Percentiles rank a stretch among this genome's conserved stretches.
phyloP scores from a whole-genome alignment of 2,113 vertebrate genomes.

The Oreochromis tanganicae region DNA sequence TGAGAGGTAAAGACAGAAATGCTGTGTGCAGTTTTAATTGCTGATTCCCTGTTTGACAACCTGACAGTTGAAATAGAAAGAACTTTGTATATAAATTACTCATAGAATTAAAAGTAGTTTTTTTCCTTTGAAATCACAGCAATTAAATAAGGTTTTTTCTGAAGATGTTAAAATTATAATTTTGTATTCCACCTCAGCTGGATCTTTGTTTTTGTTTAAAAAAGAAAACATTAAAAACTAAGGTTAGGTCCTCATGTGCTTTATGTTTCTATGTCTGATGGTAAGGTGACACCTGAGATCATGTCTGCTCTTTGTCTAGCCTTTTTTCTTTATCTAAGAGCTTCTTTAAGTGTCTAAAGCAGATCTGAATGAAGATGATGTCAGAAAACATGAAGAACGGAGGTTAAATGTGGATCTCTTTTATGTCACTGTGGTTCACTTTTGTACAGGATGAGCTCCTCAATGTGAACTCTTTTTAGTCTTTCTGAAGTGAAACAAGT shows the following conservation, averaged over 20 bases:
- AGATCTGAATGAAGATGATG: background rate
- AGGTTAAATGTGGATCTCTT: background rate
- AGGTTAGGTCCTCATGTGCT: background rate
- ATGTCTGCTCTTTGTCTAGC: background rate
- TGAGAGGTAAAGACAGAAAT: background rate
- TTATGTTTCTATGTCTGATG: background rate
- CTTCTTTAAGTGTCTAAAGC: background rate
- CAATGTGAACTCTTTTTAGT: background rate
- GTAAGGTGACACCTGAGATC: rapidly evolving
- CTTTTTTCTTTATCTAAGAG: background rate
- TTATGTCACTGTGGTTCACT: background rate
- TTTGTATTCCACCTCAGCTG: background rate
- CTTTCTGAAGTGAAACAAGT: background rate
- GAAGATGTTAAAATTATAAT: background rate
- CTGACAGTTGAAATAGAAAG: background rate
- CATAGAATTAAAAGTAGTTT: background rate
- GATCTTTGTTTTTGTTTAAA: background rate
- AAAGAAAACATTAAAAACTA: background rate
- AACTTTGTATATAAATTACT: background rate
- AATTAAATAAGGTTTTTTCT: background rate
- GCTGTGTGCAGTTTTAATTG: background rate
- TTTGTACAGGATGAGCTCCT: background rate
- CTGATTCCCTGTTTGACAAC: background rate
- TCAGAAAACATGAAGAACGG: background rate
- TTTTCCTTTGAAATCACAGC: background rate